Percentiles rank a stretch among this genome's conserved stretches.
phyloP scores from a whole-genome alignment of 30 jellyfish, hydroid and myxozoan genomes.

The Hydractinia echinata region DNA sequence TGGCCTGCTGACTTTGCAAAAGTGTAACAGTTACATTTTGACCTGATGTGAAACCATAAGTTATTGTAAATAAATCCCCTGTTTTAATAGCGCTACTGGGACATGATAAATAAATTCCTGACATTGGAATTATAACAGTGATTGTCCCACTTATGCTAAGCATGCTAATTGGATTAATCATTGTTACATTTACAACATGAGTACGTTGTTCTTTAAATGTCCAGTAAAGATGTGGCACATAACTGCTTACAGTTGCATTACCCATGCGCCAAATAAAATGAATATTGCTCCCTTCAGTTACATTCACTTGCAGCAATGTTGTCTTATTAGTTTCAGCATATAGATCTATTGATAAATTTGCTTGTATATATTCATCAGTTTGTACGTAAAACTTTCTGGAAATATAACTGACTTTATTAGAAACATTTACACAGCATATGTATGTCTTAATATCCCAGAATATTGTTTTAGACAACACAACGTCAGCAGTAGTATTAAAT shows the following conservation, averaged over 20 bases:
- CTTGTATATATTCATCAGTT: constrained; percentile 4
- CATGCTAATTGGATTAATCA: neutral
- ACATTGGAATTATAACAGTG: neutral
- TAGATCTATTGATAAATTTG: neutral
- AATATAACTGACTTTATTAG: constrained; percentile 1
- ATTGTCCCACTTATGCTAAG: neutral
- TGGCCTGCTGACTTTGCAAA: neutral
- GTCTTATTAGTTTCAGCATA: neutral
- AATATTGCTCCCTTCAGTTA: neutral
- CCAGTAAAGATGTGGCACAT: too few species aligned
- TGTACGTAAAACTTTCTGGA: neutral
- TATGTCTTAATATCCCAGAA: neutral
- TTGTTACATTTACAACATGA: neutral
- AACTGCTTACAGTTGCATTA: neutral
- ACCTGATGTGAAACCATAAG: constrained; percentile 2
- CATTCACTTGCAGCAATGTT: neutral
- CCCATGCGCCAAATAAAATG: neutral
- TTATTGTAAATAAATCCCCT: neutral
- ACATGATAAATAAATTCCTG: neutral
- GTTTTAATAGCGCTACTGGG: constrained; percentile 8
- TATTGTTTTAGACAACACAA: neutral
- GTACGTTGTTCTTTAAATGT: too few species aligned
- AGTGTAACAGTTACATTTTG: constrained; percentile 7
- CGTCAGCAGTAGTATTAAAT: neutral
- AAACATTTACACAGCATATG: neutral